Evolutionary conservation across 2,888 invertebrate genomes (phyloP).

Genomic region (Sussaba pulchella): DNA sequence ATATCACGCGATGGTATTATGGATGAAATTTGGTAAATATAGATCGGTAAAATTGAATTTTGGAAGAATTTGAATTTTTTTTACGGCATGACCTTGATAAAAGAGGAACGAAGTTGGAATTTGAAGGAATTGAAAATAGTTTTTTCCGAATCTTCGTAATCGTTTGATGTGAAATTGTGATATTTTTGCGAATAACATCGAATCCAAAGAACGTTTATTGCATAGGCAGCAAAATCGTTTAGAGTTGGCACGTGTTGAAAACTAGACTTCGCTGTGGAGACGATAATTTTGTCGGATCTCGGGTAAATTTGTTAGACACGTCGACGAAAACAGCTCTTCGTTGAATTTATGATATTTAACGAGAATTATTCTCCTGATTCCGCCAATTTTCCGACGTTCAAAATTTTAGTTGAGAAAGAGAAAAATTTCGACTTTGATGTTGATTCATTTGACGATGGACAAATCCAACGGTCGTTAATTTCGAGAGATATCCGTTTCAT

Average conservation of each 20-base stretch:
- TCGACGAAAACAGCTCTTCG: not conserved
- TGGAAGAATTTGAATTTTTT: no score
- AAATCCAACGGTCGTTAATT: not conserved
- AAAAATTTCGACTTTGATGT: not conserved
- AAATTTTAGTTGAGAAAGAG: not conserved
- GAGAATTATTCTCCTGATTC: not conserved
- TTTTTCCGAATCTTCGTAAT: not conserved
- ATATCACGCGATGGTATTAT: no score
- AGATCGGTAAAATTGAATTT: no score
- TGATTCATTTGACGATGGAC: not conserved
- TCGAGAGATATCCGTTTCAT: not conserved
- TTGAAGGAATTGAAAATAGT: no score
- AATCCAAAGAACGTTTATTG: not conserved
- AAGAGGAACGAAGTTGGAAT: no score
- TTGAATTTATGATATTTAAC: not conserved
- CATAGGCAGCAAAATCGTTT: not conserved
- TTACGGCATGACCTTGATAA: no score
- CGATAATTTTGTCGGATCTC: not conserved
- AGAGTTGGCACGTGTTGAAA: not conserved
- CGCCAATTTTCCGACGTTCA: not conserved
- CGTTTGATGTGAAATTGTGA: not conserved
- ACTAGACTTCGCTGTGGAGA: not conserved
- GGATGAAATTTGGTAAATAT: no score
- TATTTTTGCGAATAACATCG: not conserved
- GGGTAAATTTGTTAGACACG: not conserved